phyloP scores from a whole-genome alignment of 2,888 invertebrate genomes.

The Calameuta idolon region DNA sequence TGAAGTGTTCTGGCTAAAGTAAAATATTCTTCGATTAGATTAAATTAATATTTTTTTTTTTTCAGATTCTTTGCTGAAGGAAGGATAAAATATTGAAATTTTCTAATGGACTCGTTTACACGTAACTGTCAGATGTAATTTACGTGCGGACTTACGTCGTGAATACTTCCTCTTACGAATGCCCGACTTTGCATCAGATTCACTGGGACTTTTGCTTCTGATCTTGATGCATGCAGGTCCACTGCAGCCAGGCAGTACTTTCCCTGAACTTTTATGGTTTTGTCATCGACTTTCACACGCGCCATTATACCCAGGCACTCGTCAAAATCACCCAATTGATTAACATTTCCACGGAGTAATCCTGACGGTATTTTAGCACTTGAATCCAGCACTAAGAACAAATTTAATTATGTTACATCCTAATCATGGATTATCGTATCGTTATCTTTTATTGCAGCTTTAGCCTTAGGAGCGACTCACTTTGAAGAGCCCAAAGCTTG shows the following conservation, averaged over 20 bases:
- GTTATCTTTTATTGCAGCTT: background rate
- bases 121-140: background rate
- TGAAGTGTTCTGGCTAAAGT: conserved; percentile 77
- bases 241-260: conserved; percentile 78
- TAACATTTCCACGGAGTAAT: conserved; percentile 76
- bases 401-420: background rate
- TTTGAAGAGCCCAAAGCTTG: conserved; percentile 80
- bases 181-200: conserved; percentile 75
- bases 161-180: conserved; percentile 74
- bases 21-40: background rate
- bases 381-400: conserved; percentile 76
- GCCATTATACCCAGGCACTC: conserved; percentile 73
- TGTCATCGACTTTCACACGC: conserved; percentile 73
- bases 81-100: background rate
- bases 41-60: background rate
- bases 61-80: background rate
- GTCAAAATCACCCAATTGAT: conserved; percentile 80
- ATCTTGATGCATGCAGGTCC: conserved; percentile 72
- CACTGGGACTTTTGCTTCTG: conserved; percentile 74
- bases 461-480: conserved; percentile 67
- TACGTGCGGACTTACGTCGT: conserved; percentile 69
- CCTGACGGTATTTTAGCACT: conserved; percentile 79
- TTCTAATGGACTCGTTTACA: background rate
- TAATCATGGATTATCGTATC: background rate
- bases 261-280: conserved; percentile 74